Evolutionary conservation across 2,113 vertebrate genomes (phyloP).

Genomic region (Archilochus colubris): DNA sequence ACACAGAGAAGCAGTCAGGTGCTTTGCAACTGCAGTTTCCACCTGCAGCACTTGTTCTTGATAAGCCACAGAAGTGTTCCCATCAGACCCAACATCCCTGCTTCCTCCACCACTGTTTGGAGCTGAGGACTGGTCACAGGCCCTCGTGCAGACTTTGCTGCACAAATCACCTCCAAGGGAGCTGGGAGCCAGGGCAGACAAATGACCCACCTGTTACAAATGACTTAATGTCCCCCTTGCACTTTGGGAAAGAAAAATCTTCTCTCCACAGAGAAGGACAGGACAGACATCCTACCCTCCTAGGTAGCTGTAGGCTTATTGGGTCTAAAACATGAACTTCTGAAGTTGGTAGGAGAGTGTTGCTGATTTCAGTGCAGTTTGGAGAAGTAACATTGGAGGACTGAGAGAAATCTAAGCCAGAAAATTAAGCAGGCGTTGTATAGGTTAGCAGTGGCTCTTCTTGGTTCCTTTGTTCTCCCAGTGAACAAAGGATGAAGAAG

Average conservation of each 20-base stretch:
- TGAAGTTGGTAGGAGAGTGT: background rate
- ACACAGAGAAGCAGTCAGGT: background rate
- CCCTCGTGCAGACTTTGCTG: background rate
- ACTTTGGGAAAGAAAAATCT: background rate
- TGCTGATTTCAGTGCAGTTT: background rate
- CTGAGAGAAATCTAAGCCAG: background rate
- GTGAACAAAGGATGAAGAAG: background rate
- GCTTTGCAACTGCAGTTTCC: background rate
- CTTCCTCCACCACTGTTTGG: background rate
- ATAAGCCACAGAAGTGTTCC: background rate
- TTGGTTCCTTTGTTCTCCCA: background rate
- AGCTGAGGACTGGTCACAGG: background rate
- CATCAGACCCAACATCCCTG: background rate
- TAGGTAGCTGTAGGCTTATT: background rate
- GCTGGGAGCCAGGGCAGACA: background rate
- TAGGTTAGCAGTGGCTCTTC: background rate
- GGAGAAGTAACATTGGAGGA: background rate
- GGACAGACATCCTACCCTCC: background rate
- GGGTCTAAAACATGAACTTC: background rate
- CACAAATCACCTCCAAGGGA: background rate
- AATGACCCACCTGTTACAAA: background rate
- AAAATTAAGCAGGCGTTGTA: background rate
- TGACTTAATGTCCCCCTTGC: background rate
- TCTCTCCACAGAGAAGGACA: background rate
- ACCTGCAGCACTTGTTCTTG: background rate